These are phyloP conservation scores for Chironex yamaguchii DNA, from an alignment of 30 jellyfish, hydroid and myxozoan species.

Conservation along the genomic window DNA sequence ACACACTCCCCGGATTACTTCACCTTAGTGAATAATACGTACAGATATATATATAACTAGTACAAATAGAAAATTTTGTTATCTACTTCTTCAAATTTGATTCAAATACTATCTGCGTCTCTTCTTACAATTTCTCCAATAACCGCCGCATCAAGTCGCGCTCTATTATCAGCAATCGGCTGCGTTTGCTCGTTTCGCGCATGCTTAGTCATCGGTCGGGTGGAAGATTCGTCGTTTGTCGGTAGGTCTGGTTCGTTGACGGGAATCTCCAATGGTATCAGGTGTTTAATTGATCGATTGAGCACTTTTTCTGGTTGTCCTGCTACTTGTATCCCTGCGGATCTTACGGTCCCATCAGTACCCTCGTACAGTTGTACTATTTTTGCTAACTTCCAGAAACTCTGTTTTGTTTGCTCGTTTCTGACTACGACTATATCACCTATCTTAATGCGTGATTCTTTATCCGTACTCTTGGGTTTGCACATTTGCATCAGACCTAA, in stretches of 20 bases:
- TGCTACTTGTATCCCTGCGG: slow-evolving; percentile 19
- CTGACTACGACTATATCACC: slow-evolving; percentile 3
- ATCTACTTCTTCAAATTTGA: too few relatives aligned
- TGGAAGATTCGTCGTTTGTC: too few relatives aligned
- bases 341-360: background rate
- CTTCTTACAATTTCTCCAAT: slow-evolving; percentile 13
- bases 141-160: slow-evolving; percentile 16
- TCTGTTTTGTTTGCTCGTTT: slow-evolving; percentile 1
- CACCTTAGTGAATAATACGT: too few relatives aligned
- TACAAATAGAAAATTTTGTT: too few relatives aligned
- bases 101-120: too few relatives aligned
- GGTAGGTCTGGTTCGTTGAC: background rate
- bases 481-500: slow-evolving; percentile 5
- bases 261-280: slow-evolving; percentile 17
- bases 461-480: slow-evolving; percentile 17
- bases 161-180: background rate
- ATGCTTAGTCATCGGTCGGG: too few relatives aligned
- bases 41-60: too few relatives aligned
- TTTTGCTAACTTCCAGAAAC: slow-evolving; percentile 31
- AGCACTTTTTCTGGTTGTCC: slow-evolving; percentile 3
- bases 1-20: too few relatives aligned
- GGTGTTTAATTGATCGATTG: slow-evolving; percentile 3
- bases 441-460: slow-evolving; percentile 3
- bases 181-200: too few relatives aligned
- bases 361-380: slow-evolving; percentile 5